phyloP scores from a whole-genome alignment of 2,113 vertebrate genomes.

The Lutjanus erythropterus region DNA sequence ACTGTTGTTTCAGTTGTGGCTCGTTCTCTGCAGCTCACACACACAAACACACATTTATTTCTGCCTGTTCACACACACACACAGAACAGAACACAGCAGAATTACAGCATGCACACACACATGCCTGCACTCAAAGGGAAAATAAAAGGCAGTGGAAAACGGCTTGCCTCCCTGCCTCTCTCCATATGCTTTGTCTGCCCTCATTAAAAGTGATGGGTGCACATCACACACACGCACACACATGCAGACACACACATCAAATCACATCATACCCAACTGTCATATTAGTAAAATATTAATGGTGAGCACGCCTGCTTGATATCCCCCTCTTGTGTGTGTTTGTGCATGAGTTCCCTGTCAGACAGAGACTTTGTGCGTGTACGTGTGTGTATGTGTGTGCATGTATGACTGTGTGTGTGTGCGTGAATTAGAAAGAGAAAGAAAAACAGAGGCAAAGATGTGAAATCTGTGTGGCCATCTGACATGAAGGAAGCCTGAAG shows the following conservation, averaged over 20 bases:
- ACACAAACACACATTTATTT: conserved; percentile 34
- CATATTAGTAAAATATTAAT: conserved; percentile 83
- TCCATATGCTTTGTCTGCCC: conserved; percentile 76
- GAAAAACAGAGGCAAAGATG: conserved; percentile 50
- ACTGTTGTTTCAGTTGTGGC: conserved; percentile 18
- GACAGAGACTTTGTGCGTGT: conserved; percentile 23
- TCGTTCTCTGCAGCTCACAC: not conserved
- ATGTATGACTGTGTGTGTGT: conserved; percentile 16
- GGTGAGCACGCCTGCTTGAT: conserved; percentile 61
- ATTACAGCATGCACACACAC: conserved; percentile 12
- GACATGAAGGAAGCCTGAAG: conserved; percentile 70
- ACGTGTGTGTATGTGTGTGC: conserved; percentile 35
- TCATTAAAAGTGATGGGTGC: conserved; percentile 84
- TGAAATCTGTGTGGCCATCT: conserved; percentile 61
- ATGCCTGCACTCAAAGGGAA: conserved; percentile 50
- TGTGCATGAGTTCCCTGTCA: conserved; percentile 30
- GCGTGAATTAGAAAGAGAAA: conserved; percentile 22
- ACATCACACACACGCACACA: conserved; percentile 56
- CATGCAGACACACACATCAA: conserved; percentile 49
- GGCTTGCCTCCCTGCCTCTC: conserved; percentile 59
- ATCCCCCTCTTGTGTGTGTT: conserved; percentile 48
- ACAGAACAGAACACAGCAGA: conserved; percentile 13
- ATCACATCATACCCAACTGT: conserved; percentile 72
- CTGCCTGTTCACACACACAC: conserved; percentile 21
- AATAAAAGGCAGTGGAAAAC: conserved; percentile 58